Evolutionary conservation across 2,888 invertebrate genomes (phyloP).

Genomic region (Andrena trimmerana): DNA sequence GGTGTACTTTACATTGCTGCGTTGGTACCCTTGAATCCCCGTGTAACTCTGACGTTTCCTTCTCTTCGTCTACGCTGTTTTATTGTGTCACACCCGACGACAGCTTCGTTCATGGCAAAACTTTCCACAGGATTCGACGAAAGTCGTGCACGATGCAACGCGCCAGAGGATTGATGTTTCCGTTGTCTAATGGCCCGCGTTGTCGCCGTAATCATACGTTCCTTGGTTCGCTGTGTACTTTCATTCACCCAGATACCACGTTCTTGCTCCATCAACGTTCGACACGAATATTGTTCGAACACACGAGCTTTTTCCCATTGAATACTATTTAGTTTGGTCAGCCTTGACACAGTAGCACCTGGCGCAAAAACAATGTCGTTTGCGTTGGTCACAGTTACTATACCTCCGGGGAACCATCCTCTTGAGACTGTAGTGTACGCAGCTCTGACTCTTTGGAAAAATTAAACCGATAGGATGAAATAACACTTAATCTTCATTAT

Average conservation of each 20-base stretch:
- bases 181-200: constrained; percentile 68
- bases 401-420: too few relatives aligned
- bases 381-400: background rate
- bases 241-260: constrained; percentile 55
- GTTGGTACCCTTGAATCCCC: background rate
- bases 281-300: constrained; percentile 23
- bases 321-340: constrained; percentile 10
- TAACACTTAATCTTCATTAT: background rate
- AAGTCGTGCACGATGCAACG: constrained; percentile 53
- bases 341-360: constrained; percentile 29
- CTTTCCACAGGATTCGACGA: constrained; percentile 67
- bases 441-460: too few relatives aligned
- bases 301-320: background rate
- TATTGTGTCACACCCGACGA: constrained; percentile 32
- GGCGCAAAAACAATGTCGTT: background rate
- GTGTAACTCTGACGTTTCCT: background rate
- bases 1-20: background rate
- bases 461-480: background rate
- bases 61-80: constrained; percentile 15
- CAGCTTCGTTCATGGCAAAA: constrained; percentile 45
- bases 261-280: constrained; percentile 42
- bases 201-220: constrained; percentile 59
- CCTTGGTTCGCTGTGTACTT: constrained; percentile 51
- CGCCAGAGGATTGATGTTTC: constrained; percentile 69
- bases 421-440: too few relatives aligned